phyloP scores from a whole-genome alignment of 2,113 vertebrate species.

The Heteronetta atricapilla region DNA sequence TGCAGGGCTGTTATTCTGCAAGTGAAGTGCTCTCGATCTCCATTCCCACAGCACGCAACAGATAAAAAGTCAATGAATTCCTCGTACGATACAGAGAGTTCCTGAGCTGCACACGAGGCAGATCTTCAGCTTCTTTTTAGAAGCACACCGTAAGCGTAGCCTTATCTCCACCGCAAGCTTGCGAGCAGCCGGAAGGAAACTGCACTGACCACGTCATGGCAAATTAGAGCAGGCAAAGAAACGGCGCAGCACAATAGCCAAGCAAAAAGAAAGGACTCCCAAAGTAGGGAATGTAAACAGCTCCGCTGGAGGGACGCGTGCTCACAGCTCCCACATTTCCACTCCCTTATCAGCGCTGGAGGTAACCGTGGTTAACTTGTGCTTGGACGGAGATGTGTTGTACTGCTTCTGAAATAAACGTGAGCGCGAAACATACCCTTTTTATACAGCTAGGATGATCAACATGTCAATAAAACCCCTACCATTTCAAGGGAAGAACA shows the following conservation, averaged over 20 bases:
- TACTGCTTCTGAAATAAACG: not conserved
- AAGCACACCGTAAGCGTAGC: conserved; percentile 57
- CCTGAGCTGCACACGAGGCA: not conserved
- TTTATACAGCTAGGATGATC: not conserved
- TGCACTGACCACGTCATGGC: conserved; percentile 82
- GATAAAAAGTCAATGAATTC: not conserved
- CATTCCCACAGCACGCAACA: not conserved
- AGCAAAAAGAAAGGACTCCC: conserved; percentile 64
- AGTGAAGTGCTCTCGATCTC: not conserved
- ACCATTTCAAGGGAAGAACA: not conserved
- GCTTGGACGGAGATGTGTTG: not conserved
- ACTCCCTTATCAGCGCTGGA: not conserved
- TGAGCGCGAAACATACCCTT: accelerated
- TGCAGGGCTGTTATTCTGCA: not conserved
- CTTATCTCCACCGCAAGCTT: conserved; percentile 81
- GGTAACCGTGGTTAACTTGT: not conserved
- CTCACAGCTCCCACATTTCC: not conserved
- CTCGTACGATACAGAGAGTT: not conserved
- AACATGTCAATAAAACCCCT: not conserved
- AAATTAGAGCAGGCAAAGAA: conserved; percentile 82
- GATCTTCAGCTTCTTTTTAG: conserved; percentile 49
- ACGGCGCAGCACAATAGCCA: conserved; percentile 70
- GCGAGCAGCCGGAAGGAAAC: conserved; percentile 86
- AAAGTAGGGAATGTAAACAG: conserved; percentile 62
- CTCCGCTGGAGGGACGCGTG: not conserved